These are phyloP conservation scores for Calliphora vomitoria DNA, from an alignment of 2,888 invertebrate genomes.

Conservation along the genomic window DNA sequence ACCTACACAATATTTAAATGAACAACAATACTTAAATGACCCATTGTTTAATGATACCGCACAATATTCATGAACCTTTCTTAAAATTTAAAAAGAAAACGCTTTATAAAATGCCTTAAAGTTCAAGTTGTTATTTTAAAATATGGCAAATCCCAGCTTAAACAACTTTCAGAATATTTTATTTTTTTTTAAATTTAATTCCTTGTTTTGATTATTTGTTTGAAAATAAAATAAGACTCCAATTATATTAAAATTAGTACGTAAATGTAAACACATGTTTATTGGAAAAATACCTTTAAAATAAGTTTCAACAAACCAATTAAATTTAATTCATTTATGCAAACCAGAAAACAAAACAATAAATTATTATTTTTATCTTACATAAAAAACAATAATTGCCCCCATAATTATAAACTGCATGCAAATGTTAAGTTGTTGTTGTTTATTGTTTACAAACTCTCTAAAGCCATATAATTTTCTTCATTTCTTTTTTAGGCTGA, in stretches of 20 bases:
- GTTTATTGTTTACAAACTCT: conserved; percentile 15
- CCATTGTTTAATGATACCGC: no score
- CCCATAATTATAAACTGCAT: conserved; percentile 30
- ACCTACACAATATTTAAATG: no score
- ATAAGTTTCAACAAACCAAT: background rate
- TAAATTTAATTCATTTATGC: conserved; percentile 8
- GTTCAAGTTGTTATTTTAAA: no score
- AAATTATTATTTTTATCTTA: background rate
- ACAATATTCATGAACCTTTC: no score
- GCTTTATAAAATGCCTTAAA: no score
- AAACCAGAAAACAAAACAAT: conserved; percentile 14
- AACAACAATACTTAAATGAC: no score
- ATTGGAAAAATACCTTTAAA: background rate
- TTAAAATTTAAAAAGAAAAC: no score
- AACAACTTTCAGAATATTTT: background rate
- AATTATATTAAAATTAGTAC: no score
- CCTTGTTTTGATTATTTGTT: no score
- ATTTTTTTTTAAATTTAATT: background rate
- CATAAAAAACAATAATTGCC: conserved; percentile 12
- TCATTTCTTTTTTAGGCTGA: conserved; percentile 88
- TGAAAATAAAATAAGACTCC: no score
- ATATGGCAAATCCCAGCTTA: no score
- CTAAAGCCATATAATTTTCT: conserved; percentile 3
- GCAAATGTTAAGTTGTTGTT: conserved; percentile 31
- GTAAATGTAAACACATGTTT: background rate